Evolutionary conservation across 2,113 vertebrate species (phyloP).

Genomic region (Leucoraja erinaceus): DNA sequence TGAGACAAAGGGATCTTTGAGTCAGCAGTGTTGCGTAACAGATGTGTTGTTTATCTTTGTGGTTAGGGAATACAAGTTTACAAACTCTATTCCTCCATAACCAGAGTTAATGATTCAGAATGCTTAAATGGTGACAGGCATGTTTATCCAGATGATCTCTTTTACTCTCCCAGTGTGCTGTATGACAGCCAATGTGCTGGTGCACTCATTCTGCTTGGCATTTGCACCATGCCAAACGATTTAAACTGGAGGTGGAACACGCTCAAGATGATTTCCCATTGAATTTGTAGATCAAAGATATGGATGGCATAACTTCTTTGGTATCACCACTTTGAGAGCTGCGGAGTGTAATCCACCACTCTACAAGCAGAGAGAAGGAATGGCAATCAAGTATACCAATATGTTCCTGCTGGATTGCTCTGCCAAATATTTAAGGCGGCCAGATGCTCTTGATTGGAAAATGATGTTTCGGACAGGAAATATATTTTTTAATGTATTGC

Average conservation of each 20-base stretch:
- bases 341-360: not conserved
- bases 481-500: not conserved
- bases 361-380: not conserved
- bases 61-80: not conserved
- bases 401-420: not conserved
- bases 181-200: not conserved
- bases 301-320: not conserved
- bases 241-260: not conserved
- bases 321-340: not conserved
- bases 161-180: not conserved
- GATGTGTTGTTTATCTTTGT: not conserved
- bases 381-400: not conserved
- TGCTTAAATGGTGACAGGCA: not conserved
- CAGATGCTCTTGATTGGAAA: constrained; percentile 27
- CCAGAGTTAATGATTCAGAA: not conserved
- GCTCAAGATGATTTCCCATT: not conserved
- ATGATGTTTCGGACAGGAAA: constrained; percentile 13
- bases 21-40: not conserved
- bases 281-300: not conserved
- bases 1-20: not conserved
- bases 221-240: not conserved
- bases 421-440: not conserved
- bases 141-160: not conserved
- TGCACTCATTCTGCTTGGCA: not conserved
- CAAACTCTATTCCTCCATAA: not conserved